Conservation (phyloP, 2,888 invertebrate species). For the Melinaea menophilus region DNA sequence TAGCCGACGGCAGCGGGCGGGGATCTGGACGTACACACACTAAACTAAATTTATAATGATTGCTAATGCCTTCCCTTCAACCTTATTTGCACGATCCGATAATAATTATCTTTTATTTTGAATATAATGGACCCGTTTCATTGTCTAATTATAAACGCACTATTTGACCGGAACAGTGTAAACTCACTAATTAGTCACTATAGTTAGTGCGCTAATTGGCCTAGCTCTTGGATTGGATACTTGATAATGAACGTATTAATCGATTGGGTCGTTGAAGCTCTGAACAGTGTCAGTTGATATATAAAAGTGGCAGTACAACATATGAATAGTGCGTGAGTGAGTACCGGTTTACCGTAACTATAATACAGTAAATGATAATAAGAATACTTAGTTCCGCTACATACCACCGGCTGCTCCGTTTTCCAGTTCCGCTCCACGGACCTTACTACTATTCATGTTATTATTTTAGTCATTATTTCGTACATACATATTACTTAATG, state of each 20-base stretch:
- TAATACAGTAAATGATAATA: slow-evolving; percentile 64
- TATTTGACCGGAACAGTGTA: too few relatives aligned
- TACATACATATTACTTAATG: slow-evolving; percentile 3
- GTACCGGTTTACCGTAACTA: slow-evolving; percentile 49
- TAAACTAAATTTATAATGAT: slow-evolving; percentile 24
- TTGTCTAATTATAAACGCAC: too few relatives aligned
- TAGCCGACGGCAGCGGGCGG: slow-evolving; percentile 35
- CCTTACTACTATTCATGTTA: slow-evolving; percentile 24
- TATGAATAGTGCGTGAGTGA: slow-evolving; percentile 42
- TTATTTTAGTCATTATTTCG: slow-evolving; percentile 24
- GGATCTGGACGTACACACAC: slow-evolving; percentile 16
- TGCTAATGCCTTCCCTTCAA: slow-evolving; percentile 24
- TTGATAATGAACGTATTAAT: too few relatives aligned
- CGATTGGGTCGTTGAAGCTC: background rate
- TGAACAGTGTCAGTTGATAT: too few relatives aligned
- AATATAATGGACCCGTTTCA: too few relatives aligned
- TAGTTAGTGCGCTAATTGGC: too few relatives aligned
- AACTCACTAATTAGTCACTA: too few relatives aligned
- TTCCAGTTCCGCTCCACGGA: slow-evolving; percentile 51
- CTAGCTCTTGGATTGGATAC: too few relatives aligned
- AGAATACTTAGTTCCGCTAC: slow-evolving; percentile 68
- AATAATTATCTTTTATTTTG: too few relatives aligned
- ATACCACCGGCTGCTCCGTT: slow-evolving; percentile 47
- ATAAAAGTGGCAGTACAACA: slow-evolving; percentile 33
- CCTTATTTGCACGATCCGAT: too few relatives aligned